Evolutionary conservation across 2,113 vertebrate species (phyloP).

Genomic region (Rhagologus leucostigma): DNA sequence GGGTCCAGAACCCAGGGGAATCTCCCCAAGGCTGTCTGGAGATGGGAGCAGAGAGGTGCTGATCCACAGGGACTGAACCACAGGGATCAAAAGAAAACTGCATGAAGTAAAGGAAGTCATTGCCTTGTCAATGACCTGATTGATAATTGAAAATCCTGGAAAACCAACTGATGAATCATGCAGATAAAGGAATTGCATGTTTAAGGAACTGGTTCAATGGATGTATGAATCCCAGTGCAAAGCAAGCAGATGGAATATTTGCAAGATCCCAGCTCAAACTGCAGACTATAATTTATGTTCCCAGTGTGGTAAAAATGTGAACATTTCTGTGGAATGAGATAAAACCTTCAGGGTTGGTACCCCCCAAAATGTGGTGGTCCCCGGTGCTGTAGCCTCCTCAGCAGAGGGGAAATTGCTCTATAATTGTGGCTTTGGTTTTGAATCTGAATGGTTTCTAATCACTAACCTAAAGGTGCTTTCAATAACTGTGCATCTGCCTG

Average conservation of each 20-base stretch:
- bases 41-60: fast-evolving
- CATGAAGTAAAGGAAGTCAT: background rate
- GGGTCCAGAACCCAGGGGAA: background rate
- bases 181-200: background rate
- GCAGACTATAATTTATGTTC: background rate
- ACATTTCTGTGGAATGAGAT: background rate
- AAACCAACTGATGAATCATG: background rate
- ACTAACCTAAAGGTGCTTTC: background rate
- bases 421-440: background rate
- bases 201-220: background rate
- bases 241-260: background rate
- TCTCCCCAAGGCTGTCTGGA: background rate
- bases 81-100: background rate
- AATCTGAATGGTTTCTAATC: background rate
- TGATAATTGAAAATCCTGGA: background rate
- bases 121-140: background rate
- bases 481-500: background rate
- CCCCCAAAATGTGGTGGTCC: background rate
- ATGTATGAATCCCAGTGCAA: background rate
- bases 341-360: background rate
- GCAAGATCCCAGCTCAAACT: background rate
- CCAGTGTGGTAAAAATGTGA: background rate
- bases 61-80: background rate
- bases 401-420: background rate
- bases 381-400: background rate